Evolutionary conservation across 2,888 invertebrate genomes (phyloP).

Genomic region (Rhingia rostrata): DNA sequence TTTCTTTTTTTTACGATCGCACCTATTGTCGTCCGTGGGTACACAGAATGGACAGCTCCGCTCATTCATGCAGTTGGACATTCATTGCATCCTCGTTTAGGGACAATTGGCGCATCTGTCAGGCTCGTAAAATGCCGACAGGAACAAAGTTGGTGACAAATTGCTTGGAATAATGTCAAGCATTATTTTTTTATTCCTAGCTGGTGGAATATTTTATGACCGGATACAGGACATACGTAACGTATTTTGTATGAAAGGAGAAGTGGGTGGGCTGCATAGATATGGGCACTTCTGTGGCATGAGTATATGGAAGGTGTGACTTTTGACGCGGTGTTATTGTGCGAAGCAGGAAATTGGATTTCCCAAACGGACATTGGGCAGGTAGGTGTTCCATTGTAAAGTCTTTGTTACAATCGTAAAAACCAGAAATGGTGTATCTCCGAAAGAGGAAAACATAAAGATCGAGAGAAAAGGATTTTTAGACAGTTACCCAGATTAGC

Average conservation of each 20-base stretch:
- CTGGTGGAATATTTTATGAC: constrained; percentile 44
- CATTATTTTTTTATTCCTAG: constrained; percentile 13
- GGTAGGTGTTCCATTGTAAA: constrained; percentile 47
- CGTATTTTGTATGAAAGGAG: constrained; percentile 46
- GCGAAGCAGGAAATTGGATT: constrained; percentile 49
- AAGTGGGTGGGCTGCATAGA: constrained; percentile 25
- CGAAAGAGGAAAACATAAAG: constrained; percentile 15
- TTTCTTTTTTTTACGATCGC: constrained; percentile 31
- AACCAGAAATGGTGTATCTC: constrained; percentile 28
- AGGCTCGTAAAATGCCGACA: constrained; percentile 64
- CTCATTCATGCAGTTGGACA: constrained; percentile 36
- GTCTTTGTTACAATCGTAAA: background rate
- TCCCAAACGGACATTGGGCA: constrained; percentile 60
- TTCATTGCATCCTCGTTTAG: constrained; percentile 49
- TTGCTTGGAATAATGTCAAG: constrained; percentile 56
- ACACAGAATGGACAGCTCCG: constrained; percentile 26
- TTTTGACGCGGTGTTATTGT: constrained; percentile 50
- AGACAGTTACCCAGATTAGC: constrained; percentile 43
- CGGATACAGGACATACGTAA: constrained; percentile 46
- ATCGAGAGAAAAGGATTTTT: constrained; percentile 54
- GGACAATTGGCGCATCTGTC: constrained; percentile 69
- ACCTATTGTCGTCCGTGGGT: constrained; percentile 33
- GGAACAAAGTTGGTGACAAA: constrained; percentile 55
- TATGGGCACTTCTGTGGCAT: constrained; percentile 25
- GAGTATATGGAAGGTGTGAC: constrained; percentile 35